These are phyloP conservation scores for Rhagologus leucostigma DNA, from an alignment of 2,113 vertebrate species.

Conservation along the genomic window DNA sequence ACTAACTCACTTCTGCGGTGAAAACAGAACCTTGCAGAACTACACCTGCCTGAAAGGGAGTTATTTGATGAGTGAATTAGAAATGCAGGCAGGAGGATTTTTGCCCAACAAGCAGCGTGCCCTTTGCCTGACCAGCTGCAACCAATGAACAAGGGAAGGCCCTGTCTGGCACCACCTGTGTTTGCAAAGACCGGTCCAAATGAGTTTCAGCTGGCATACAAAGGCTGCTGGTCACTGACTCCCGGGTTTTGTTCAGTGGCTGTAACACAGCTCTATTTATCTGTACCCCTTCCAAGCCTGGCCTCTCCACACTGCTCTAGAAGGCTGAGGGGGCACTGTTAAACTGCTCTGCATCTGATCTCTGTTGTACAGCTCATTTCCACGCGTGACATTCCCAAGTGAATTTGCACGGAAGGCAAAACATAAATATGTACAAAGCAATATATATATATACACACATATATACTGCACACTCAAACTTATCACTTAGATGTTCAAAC, in stretches of 20 bases:
- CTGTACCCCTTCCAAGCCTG: background rate
- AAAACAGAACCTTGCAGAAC: background rate
- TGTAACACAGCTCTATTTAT: background rate
- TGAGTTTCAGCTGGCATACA: background rate
- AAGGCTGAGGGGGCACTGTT: background rate
- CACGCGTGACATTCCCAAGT: background rate
- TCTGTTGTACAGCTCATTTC: background rate
- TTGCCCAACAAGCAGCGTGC: background rate
- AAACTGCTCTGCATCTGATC: background rate
- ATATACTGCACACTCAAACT: background rate
- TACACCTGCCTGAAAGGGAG: background rate
- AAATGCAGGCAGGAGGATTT: background rate
- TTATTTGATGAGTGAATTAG: background rate
- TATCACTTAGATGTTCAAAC: background rate
- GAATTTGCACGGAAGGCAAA: background rate
- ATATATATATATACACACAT: background rate
- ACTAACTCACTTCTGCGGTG: background rate
- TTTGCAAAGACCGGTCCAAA: slow-evolving; percentile 15
- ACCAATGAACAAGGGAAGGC: background rate
- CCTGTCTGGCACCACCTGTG: background rate
- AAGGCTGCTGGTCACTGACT: background rate
- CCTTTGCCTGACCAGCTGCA: background rate
- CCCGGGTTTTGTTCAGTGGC: background rate
- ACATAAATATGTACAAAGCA: background rate
- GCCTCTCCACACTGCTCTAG: background rate